Percentiles rank a stretch among this genome's conserved stretches.
phyloP scores from a whole-genome alignment of 1,140 invertebrate species.

The Bemisia tabaci region DNA sequence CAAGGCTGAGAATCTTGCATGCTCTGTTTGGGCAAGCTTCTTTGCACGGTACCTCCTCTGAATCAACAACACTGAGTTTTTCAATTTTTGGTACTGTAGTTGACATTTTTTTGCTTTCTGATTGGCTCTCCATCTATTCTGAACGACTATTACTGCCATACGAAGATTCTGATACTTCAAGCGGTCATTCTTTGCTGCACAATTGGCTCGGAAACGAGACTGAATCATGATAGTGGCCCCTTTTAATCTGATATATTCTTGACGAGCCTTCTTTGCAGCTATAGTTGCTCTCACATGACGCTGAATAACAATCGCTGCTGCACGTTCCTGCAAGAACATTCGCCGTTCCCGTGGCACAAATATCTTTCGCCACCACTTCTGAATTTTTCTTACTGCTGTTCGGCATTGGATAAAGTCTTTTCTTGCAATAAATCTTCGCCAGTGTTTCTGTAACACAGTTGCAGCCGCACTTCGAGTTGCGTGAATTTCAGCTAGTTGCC shows the following conservation, averaged over 20 bases:
- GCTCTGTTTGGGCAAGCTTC: too few species aligned
- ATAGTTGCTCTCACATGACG: too few species aligned
- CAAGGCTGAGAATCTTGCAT: conserved; percentile 25
- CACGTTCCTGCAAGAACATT: too few species aligned
- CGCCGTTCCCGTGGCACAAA: too few species aligned
- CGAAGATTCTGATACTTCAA: conserved; percentile 20
- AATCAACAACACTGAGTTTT: conserved; percentile 4
- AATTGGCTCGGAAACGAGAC: conserved; percentile 23
- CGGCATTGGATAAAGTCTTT: too few species aligned
- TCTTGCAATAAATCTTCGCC: too few species aligned
- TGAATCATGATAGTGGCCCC: conserved; percentile 22
- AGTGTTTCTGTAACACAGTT: too few species aligned
- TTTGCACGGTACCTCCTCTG: conserved; percentile 15
- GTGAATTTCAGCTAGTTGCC: too few species aligned
- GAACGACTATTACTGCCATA: conserved; percentile 14
- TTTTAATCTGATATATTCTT: conserved; percentile 20
- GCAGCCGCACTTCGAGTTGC: too few species aligned
- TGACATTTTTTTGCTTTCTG: conserved; percentile 2
- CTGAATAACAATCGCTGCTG: too few species aligned
- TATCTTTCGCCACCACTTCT: too few species aligned
- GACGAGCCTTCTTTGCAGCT: conserved; percentile 23
- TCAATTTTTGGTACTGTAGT: conserved; percentile 15
- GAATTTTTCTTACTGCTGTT: too few species aligned
- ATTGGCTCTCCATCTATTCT: conserved; percentile 9
- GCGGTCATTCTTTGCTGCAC: conserved; percentile 16